Evolutionary conservation across 2,113 vertebrate genomes (phyloP).

Genomic region (Albula goreensis): DNA sequence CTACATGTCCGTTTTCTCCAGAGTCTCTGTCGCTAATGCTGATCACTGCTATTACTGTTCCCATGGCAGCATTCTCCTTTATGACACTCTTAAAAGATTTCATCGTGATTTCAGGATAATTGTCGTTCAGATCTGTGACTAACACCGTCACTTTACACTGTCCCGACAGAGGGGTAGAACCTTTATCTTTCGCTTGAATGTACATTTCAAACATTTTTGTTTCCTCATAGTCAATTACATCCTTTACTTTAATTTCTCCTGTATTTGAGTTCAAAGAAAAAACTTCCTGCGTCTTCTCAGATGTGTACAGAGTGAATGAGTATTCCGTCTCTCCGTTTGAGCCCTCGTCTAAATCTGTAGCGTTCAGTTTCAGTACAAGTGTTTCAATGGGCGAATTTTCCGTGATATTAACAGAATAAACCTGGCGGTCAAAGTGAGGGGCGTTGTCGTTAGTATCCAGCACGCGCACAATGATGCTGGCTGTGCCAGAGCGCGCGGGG

Average conservation of each 20-base stretch:
- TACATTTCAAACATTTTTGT: slow-evolving; percentile 64
- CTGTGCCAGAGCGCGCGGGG: not conserved
- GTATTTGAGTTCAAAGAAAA: too few species aligned
- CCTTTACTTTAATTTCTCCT: slow-evolving; percentile 64
- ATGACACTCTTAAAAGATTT: slow-evolving; percentile 57
- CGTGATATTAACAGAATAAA: too few species aligned
- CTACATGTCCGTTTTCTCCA: slow-evolving; percentile 49
- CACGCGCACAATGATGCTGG: not conserved
- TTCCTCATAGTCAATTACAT: slow-evolving; percentile 22
- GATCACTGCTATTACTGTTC: slow-evolving; percentile 52
- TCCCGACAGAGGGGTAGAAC: slow-evolving; percentile 52
- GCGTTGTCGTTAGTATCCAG: slow-evolving; percentile 20
- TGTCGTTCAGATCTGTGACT: slow-evolving; percentile 69
- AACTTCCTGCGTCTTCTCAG: too few species aligned
- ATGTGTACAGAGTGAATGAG: too few species aligned
- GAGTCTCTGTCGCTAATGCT: slow-evolving; percentile 46
- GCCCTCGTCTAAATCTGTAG: not conserved
- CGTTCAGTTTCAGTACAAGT: slow-evolving; percentile 22
- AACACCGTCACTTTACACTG: slow-evolving; percentile 67
- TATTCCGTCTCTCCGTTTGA: slow-evolving; percentile 18
- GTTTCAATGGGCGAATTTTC: not conserved
- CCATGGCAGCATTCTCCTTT: slow-evolving; percentile 43
- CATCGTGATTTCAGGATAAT: slow-evolving; percentile 64
- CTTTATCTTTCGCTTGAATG: slow-evolving; percentile 61
- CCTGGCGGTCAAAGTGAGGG: too few species aligned